phyloP scores from a whole-genome alignment of 2,888 invertebrate genomes.

The Caradrina clavipalpis region DNA sequence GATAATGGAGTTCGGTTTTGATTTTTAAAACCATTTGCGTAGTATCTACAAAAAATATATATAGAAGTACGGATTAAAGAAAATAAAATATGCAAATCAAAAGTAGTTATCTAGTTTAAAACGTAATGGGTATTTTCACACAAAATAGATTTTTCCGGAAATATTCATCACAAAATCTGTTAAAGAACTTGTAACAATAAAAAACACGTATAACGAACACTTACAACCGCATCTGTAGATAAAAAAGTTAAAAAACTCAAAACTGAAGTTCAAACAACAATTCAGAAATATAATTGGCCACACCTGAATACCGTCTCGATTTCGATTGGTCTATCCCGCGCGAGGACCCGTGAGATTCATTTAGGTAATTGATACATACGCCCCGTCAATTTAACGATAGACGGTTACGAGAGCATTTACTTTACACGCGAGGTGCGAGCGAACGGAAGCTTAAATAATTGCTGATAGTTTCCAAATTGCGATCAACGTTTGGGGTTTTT shows the following conservation, averaged over 20 bases:
- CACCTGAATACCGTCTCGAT: slow-evolving; percentile 58
- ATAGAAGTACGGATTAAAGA: no score
- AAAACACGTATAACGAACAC: no score
- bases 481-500: not conserved
- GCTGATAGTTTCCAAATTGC: slow-evolving; percentile 61
- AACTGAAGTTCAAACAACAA: slow-evolving; percentile 26
- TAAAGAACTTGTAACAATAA: no score
- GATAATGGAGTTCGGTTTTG: no score
- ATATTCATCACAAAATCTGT: no score
- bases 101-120: no score
- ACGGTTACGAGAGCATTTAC: slow-evolving; percentile 64
- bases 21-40: no score
- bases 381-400: slow-evolving; percentile 74
- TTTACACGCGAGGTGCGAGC: slow-evolving; percentile 54
- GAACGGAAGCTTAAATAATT: slow-evolving; percentile 63
- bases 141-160: no score
- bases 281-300: slow-evolving; percentile 59
- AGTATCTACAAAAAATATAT: no score
- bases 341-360: slow-evolving; percentile 75
- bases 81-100: no score
- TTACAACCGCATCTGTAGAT: no score
- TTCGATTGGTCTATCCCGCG: slow-evolving; percentile 56
- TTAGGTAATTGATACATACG: slow-evolving; percentile 83
- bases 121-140: no score
- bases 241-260: not conserved